Base-by-base conservation (phyloP, 2,888 invertebrate species). In the Apamea epomidion region DNA sequence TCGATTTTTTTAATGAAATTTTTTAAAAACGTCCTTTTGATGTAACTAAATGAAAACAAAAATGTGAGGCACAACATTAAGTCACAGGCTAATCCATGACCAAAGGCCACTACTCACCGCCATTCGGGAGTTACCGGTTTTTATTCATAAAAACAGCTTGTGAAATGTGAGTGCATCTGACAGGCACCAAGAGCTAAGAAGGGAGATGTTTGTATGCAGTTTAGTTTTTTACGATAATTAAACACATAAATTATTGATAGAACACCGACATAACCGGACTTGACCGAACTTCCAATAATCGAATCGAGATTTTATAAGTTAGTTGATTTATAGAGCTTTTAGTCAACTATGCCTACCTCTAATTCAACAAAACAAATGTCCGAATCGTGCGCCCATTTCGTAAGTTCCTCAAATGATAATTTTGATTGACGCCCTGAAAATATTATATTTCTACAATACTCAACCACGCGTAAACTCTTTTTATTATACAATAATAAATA, bases 331-430 rank as follows among this genome's bases (percentile, higher is more conserved):
- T 42, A 65, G 21, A 67, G n/a, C 21, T 5, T 51, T 78, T 81
- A 82, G 71, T 81, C 42, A 92, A 91, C 91, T 91, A 90, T 42
- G 92, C 91, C 87, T 83, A 48, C 72, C 89, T 80, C 88, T 90
- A 91, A 94, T 93, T 94, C 94, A 96, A 97, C 96, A 96, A 96
- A 97, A 97, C 97, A 97, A 97, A 97, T 97, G 97, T 97, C 97
- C 95, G 96, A 96, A 96, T 95, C 95, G 95, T 97, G 95, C 95
- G 95, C 96, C 96, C 96, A 96, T 97, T 97, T 97, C 96, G 95
- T 96, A 97, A 97, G 96, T 96, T 97, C 95, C 95, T 95, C 94
- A 94, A 95, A 94, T 94, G 94, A 94, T 94, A 94, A 94, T 94
- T 95, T 94, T 92, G 94, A 95, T 94, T 93, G 93, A 96, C 95